Base-by-base conservation (phyloP, 2,797 vertebrate species). In the Cuculus canorus region DNA sequence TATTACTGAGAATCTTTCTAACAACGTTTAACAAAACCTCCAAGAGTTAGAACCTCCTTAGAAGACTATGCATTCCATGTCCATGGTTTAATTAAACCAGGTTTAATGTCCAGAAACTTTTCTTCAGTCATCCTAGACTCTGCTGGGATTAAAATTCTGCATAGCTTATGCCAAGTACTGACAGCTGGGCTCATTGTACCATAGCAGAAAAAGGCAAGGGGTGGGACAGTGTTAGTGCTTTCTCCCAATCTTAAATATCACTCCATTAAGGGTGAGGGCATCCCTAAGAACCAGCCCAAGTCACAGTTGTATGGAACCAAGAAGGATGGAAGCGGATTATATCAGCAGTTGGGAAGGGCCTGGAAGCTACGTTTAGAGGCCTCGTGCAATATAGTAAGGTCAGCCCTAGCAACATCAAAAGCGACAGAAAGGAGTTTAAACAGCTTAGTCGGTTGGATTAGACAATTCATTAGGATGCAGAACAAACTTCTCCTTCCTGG, bases 391-490 rank as follows among this genome's bases (percentile, higher is more conserved):
- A 78, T 10, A 57, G 60, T 25, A 70, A 69, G 48, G 65, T 47
- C 71, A 92, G 76, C 72, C 52, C 47, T 25, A 84, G 78, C 79
- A 91, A 81, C 92, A 60, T 97, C 94, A 93, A 95, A 97, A 93
- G 84, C 92, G 37, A 79, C 88, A 96, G 94, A 68, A 94, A 85
- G 77, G 94, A 95, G 92, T 96, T 95, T 69, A 82, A 77, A 53
- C 18, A 94, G 78, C 54, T 92, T 12, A 94, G 91, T 86, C 95
- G 28, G 59, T 85, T 96, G 96, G 93, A 95, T 89, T 64, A 32
- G 27, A 45, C 47, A 63, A 95, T 94, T 98, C 98, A 98, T 98
- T 98, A 97, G 94, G 82, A 98, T 98, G 96, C 98, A 93, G 75
- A 68, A 88, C 75, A 95, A 94, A 65, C 33, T 37, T 30, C 71